phyloP scores from a whole-genome alignment of 1,140 invertebrate species.

The Oncopodura yosiiana region DNA sequence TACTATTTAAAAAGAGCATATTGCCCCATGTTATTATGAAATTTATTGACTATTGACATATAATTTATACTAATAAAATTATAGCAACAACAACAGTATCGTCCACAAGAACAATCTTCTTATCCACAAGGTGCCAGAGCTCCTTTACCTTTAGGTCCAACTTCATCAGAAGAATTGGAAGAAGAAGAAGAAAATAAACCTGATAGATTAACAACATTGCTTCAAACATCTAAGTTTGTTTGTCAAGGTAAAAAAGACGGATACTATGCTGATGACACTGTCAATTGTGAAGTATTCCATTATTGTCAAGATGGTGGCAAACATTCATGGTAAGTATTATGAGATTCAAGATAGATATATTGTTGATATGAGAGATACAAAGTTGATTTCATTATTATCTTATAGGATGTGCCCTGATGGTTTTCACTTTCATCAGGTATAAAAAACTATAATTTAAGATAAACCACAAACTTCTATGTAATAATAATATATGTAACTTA shows the following conservation, averaged over 20 bases:
- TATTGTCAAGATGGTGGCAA: conserved; percentile 82
- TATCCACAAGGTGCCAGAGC: too few relatives aligned
- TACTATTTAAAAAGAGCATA: too few relatives aligned
- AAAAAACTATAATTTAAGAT: background rate
- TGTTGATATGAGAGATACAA: too few relatives aligned
- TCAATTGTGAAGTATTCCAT: conserved; percentile 85
- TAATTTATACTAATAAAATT: too few relatives aligned
- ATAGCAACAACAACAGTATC: too few relatives aligned
- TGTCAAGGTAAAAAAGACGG: conserved; percentile 38
- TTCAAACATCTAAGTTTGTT: conserved; percentile 26
- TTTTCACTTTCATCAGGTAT: conserved; percentile 81
- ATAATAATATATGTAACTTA: conserved; percentile 3
- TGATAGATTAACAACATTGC: conserved; percentile 24
- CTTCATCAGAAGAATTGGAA: conserved; percentile 20
- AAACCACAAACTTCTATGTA: background rate
- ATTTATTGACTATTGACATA: too few relatives aligned
- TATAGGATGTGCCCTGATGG: conserved; percentile 85
- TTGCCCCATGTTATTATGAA: too few relatives aligned
- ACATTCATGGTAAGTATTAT: conserved; percentile 88
- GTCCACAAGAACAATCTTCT: too few relatives aligned
- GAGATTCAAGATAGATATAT: too few relatives aligned
- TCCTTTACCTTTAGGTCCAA: background rate
- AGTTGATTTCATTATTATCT: too few relatives aligned
- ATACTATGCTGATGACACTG: conserved; percentile 81
- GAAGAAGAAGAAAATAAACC: conserved; percentile 22